Conservation (phyloP, 2,888 invertebrate genomes). For the Caenorhabditis virilis region DNA sequence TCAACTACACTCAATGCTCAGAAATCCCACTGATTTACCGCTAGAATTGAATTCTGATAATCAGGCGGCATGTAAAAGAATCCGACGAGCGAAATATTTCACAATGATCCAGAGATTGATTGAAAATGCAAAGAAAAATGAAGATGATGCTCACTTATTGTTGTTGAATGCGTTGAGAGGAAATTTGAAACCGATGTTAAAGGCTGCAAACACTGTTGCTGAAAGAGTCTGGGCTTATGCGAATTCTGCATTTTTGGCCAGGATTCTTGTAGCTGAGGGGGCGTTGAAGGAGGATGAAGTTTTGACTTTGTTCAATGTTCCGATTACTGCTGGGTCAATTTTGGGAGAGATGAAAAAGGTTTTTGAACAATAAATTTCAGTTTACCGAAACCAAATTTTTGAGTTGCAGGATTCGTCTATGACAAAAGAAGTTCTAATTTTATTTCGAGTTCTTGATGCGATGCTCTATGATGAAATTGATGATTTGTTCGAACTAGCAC, state of each 20-base stretch:
- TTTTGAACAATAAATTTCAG: too few relatives aligned
- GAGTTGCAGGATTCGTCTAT: too few relatives aligned
- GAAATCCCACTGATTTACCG: constrained; percentile 25
- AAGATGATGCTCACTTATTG: constrained; percentile 10
- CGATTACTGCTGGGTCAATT: constrained; percentile 25
- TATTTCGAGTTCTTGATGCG: constrained; percentile 17
- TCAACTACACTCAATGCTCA: constrained; percentile 20
- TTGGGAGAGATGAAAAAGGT: constrained; percentile 13
- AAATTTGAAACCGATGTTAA: constrained; percentile 18
- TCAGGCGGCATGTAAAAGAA: constrained; percentile 18
- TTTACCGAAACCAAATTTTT: too few relatives aligned
- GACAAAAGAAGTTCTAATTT: constrained; percentile 15
- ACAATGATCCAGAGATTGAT: constrained; percentile 17
- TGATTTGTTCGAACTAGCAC: constrained; percentile 25
- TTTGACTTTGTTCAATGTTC: constrained; percentile 19
- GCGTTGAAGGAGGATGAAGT: constrained; percentile 9
- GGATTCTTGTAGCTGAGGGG: constrained; percentile 28
- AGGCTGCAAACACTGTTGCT: constrained; percentile 13
- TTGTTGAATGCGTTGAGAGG: constrained; percentile 25
- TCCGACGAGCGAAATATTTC: constrained; percentile 28
- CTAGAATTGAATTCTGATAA: constrained; percentile 9
- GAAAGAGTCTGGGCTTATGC: constrained; percentile 39
- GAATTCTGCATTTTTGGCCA: constrained; percentile 29
- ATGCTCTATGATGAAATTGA: constrained; percentile 33
- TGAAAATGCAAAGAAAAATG: constrained; percentile 11